Evolutionary conservation across 2,888 invertebrate genomes (phyloP), one percentile per base, ranked within the genome.

Genomic region (Antheraea assamensis): DNA sequence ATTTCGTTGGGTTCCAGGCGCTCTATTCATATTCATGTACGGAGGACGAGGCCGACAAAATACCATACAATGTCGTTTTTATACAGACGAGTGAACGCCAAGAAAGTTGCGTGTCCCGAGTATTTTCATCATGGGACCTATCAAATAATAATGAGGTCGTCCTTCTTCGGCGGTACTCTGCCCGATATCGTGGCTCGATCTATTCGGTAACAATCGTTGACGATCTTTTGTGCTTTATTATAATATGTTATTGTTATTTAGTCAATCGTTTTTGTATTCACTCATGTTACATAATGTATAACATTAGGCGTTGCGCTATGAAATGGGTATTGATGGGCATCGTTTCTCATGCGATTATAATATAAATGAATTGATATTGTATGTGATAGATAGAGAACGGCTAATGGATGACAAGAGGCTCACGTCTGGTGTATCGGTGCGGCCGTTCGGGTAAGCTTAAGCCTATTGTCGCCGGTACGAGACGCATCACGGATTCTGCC

Each of bases 71-170:
- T 89, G 86, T 89, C 86, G 89, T 92, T 92, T 92, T 91, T 91
- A 89, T 92, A 89, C 85, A 90, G 89, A 92, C 88, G 87, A 92
- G 91, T 90, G 88, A 92, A 90, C 88, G 90, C 90, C 88, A 88
- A 88, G 89, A 89, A 89, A 88, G 89, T 94, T 93, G 93, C 93
- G 93, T 94, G 93, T 85, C 88, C 81, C 86, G 88, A 87, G 89
- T 89, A 90, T 90, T 92, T 92, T 89, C 89, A 92, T 93, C 92
- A 92, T 88, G 87, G 88, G 89, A 89, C 89, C 91, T 90, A 92
- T 92, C 90, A 92, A 93, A 93, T 90, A 93, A 92, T 92, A 93
- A 91, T 85, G 88, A 92, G 91, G 90, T 88, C 90, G 88, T 88
- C 89, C 87, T 88, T 86, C 84, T 88, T 83, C 84, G 86, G 81